Base-by-base conservation (phyloP, 2,888 invertebrate genomes). In the Mimumesa dahlbomi region DNA sequence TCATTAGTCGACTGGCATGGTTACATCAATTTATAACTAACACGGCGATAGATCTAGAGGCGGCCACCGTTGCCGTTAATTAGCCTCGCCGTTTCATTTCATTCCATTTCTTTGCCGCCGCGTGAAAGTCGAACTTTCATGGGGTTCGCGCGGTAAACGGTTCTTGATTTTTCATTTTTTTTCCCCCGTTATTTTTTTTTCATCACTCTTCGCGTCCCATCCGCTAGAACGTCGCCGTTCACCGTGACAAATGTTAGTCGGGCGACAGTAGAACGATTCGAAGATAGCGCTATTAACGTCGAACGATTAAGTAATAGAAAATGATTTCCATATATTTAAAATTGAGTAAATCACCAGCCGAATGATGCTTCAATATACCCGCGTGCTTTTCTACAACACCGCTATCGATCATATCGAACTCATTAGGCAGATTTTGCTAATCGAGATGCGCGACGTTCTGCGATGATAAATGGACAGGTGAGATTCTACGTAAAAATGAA, bases 11-110 rank as follows among this genome's bases (percentile, higher is more conserved):
- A 71, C 67, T 59, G 74, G 69, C 75, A 81, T 73, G 82, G 83
- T 87, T 86, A 83, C 83, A 86, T 87, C 87, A 83, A 87, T 87
- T 86, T 87, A 87, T 86, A 85, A 87, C 82, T 75, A 77, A 75
- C 77, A 36, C 75, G 63, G 59, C 13, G 70, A 79, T 72, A 57
- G 65, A 53, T 48, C 57, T 52, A 45, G 48, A 54, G 67, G 56
- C 58, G 16, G 54, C 61, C 21, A 48, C 65, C n/a, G n/a, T n/a
- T n/a, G 58, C 66, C 75, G 64, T 79, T 79, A 79, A 79, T 79
- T 79, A 79, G 48, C 78, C n/a, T n/a, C n/a, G 61, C 54, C 48
- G 50, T 45, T 49, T n/a, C n/a, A n/a, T n/a, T n/a, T n/a, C n/a
- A n/a, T n/a, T 73, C 59, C 56, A 54, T 77, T 73, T 75, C 61